phyloP scores from a whole-genome alignment of 2,113 vertebrate species.

The Catharus bicknelli region DNA sequence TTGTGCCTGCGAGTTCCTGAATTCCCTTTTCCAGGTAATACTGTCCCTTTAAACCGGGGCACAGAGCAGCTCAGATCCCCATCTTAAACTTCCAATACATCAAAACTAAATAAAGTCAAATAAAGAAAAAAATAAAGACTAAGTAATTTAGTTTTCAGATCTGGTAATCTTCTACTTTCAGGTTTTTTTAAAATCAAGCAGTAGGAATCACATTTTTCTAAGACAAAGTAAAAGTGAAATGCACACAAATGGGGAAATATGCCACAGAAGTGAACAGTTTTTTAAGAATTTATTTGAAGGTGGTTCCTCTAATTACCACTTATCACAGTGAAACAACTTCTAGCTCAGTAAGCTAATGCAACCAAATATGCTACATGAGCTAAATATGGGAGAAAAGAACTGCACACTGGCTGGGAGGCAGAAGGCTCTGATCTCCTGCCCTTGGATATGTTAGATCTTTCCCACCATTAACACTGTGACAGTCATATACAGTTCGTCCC shows the following conservation, averaged over 20 bases:
- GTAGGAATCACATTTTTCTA: not conserved
- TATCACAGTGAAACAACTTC: slow-evolving; percentile 23
- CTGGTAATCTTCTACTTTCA: not conserved
- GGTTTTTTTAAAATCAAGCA: not conserved
- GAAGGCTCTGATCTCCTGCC: not conserved
- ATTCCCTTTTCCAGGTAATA: too few relatives aligned
- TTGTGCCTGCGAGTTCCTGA: too few relatives aligned
- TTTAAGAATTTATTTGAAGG: slow-evolving; percentile 30
- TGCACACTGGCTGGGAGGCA: not conserved
- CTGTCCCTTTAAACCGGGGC: too few relatives aligned
- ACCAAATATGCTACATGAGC: not conserved
- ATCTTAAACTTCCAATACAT: not conserved
- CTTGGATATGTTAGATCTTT: not conserved
- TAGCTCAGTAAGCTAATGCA: not conserved
- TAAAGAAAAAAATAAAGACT: not conserved
- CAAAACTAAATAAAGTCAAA: not conserved
- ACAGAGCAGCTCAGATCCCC: not conserved
- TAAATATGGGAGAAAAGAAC: not conserved
- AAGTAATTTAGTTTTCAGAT: not conserved
- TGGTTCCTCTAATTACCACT: slow-evolving; percentile 16
- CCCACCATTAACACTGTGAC: not conserved
- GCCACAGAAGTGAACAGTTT: not conserved
- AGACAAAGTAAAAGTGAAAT: slow-evolving; percentile 11
- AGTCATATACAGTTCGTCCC: accelerated
- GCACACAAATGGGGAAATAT: not conserved